Percentiles rank a stretch among this genome's conserved stretches.
These are phyloP conservation scores for Stegastes partitus DNA, from an alignment of 2,113 vertebrate species.

Conservation along the genomic window DNA sequence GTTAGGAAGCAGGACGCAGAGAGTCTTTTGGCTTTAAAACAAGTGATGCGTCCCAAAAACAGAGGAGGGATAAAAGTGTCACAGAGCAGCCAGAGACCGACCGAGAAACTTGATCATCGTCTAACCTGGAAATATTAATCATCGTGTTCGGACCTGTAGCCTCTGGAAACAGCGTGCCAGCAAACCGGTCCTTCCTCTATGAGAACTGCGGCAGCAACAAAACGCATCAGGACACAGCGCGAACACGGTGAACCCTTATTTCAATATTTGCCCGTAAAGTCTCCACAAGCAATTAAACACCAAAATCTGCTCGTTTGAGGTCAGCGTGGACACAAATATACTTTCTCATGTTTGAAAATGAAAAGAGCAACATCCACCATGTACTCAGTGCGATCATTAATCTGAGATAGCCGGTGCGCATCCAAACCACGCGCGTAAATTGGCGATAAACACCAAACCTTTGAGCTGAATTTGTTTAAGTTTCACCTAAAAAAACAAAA, in stretches of 20 bases:
- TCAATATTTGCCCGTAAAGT: constrained; percentile 37
- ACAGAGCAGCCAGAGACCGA: constrained; percentile 18
- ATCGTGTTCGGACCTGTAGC: constrained; percentile 80
- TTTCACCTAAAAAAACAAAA: background rate
- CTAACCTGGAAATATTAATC: constrained; percentile 66
- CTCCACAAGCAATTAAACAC: background rate
- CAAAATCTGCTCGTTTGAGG: accelerated
- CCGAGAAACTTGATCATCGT: constrained; percentile 54
- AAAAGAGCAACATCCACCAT: background rate
- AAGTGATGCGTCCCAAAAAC: background rate
- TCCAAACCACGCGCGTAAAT: constrained; percentile 18
- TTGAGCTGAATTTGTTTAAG: background rate
- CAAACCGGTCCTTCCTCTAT: constrained; percentile 77
- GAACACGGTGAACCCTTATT: background rate
- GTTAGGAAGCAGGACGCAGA: background rate
- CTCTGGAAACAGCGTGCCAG: constrained; percentile 65
- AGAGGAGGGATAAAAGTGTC: background rate
- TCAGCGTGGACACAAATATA: background rate
- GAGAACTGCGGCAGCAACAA: constrained; percentile 31
- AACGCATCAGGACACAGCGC: constrained; percentile 36
- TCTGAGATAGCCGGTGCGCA: background rate
- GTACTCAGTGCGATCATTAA: background rate
- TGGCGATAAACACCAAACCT: background rate
- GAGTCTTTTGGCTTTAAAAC: background rate
- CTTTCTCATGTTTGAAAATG: background rate